These are phyloP conservation scores for Eunapius fragilis DNA, from an alignment of 37 sponge, comb jelly and placozoan genomes.

Conservation along the genomic window DNA sequence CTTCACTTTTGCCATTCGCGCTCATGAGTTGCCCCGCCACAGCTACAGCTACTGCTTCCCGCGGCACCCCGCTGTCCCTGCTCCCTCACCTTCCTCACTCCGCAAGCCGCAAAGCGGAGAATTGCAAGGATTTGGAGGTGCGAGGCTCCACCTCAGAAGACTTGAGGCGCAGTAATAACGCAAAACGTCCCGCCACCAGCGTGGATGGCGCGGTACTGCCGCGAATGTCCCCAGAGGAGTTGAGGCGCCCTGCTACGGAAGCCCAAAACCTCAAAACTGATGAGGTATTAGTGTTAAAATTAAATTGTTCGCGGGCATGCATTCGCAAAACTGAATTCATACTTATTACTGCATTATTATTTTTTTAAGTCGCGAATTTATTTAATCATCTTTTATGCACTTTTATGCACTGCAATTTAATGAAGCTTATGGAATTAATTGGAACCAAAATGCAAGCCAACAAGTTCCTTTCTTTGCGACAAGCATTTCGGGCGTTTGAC, in stretches of 20 bases:
- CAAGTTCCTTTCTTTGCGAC: constrained; percentile 14
- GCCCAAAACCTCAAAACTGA: neutral
- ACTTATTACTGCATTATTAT: too few relatives aligned
- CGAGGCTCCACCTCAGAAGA: neutral
- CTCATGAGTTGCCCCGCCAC: neutral
- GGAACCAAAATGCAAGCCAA: neutral
- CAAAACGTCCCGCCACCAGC: neutral
- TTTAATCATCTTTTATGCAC: too few relatives aligned
- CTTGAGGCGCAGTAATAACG: neutral
- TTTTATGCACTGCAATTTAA: too few relatives aligned
- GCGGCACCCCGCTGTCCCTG: neutral
- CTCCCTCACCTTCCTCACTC: neutral
- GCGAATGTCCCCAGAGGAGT: neutral
- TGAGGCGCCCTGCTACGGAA: neutral
- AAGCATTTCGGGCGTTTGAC: constrained; percentile 48
- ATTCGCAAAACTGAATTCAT: too few relatives aligned
- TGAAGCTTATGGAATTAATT: neutral
- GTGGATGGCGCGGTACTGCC: neutral
- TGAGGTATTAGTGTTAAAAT: neutral
- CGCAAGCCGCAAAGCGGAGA: neutral
- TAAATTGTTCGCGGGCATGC: too few relatives aligned
- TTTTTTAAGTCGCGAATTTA: too few relatives aligned
- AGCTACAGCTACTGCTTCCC: neutral
- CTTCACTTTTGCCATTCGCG: neutral
- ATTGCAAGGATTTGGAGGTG: neutral